Base-by-base conservation (phyloP, 2,888 invertebrate genomes). In the Ophraella communa region DNA sequence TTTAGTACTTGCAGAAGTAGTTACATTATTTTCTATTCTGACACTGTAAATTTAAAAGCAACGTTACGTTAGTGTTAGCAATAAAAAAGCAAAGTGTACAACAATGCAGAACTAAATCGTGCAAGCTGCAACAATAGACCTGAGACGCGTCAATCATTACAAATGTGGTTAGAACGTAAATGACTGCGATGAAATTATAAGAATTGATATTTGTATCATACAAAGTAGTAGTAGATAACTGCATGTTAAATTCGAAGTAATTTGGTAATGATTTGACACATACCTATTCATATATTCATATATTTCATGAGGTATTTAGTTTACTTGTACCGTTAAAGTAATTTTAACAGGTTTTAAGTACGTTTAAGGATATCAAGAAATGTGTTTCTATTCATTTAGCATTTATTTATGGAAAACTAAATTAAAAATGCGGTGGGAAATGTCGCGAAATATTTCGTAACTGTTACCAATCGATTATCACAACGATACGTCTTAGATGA, bases 51-150 rank as follows among this genome's bases (percentile, higher is more conserved):
- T 20, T 17, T 21, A 59, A 65, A 65, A 47, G 62, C 14, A 39
- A 4, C 2, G 7, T 56, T 62, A 64, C 53, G 18, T 45, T 62
- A 64, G 52, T 51, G 64, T 30, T n/a, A n/a, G 61, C 60, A 39
- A 7, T 14, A 44, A 62, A 62, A 66, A 66, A 64, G 64, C 68
- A 68, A 70, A 68, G 68, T 68, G 65, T 64, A 64, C 52, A 61
- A 64, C 61, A 59, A 64, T 52, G 52, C 20, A 53, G 61, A 57
- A 56, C 45, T 53, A 55, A 56, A 49, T 70, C 68, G 68, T 70
- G 68, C 61, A 39, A 51, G 49, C 53, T 54, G 52, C 47, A 68
- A 70, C 67, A 68, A 62, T 66, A 51, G 59, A 64, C 60, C 55
- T 65, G 62, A 66, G 58, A 58, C 62, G 21, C 64, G 64, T 70